Base-by-base conservation (phyloP, 64 coral and sea anemone species). In the Exaiptasia diaphana region DNA sequence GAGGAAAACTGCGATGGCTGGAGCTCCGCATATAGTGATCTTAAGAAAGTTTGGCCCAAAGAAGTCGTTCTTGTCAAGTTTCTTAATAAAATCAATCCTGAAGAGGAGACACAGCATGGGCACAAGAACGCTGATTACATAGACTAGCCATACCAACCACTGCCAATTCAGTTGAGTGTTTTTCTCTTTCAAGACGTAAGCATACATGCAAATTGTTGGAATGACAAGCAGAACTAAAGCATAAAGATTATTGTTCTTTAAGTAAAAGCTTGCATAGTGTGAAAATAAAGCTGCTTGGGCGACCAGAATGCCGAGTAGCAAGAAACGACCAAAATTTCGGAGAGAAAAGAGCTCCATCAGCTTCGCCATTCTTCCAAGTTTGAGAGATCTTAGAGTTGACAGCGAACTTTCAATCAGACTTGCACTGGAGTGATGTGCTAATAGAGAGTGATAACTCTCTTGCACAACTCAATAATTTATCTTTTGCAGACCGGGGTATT, bases 41-140 rank as follows among this genome's bases (percentile, higher is more conserved):
- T 74, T 81, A 3, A 92, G 30, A 0, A 33, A 2, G 38, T 86
- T 92, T 32, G 90, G 82, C 11, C 90, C 90, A 57, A 86, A 86
- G n/a, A 74, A 64, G 0, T 12, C 23, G 0, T 39, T 25, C 9
- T 53, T 81, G 11, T 86, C 45, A 0, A 92, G 75, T 18, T 81
- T 92, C 31, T 73, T 37, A 3, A 20, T 11, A 28, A 38, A 38
- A 3, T 4, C 4, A n/a, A n/a, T n/a, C 1, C 61, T 35, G 38
- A 65, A 65, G 59, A 84, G 59, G 0, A 84, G 38, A 15, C 53
- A 42, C 44, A 26, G 37, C 15, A 84, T 44, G 13, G 56, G 41
- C 2, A 58, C 32, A 3, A 84, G 50, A 9, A 84, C 42, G 22
- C 10, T 69, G 12, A 26, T 31, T 15, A 55, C 32, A 44, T 73